phyloP scores from a whole-genome alignment of 2,113 vertebrate species.

The Cebus imitator region DNA sequence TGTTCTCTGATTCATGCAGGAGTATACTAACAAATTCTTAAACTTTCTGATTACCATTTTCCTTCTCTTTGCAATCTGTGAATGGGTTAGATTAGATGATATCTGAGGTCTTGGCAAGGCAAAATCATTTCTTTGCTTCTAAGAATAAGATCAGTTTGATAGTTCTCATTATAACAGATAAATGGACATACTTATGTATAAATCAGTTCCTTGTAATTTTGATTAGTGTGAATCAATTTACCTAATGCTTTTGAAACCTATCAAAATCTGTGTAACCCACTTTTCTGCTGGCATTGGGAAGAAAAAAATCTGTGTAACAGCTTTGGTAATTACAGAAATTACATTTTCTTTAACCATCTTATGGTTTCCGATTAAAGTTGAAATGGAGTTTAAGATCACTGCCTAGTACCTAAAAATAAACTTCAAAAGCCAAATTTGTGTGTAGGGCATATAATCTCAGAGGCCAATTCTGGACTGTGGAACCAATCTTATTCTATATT shows the following conservation, averaged over 20 bases:
- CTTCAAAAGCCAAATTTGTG: background rate
- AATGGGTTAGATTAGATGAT: background rate
- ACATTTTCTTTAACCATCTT: background rate
- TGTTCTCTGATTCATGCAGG: background rate
- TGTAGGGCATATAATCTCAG: background rate
- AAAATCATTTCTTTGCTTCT: background rate
- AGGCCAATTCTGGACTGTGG: background rate
- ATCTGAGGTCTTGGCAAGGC: background rate
- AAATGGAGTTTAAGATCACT: conserved; percentile 34
- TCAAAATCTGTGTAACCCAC: background rate
- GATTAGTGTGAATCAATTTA: background rate
- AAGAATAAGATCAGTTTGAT: background rate
- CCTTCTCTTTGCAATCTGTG: background rate
- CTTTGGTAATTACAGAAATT: conserved; percentile 32
- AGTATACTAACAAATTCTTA: background rate
- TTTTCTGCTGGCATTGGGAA: too few species aligned
- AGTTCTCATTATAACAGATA: background rate
- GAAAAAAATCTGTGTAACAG: background rate
- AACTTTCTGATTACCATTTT: conserved; percentile 18
- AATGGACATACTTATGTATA: background rate
- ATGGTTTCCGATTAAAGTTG: background rate
- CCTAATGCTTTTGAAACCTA: background rate
- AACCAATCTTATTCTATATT: background rate
- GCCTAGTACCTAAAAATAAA: conserved; percentile 5
- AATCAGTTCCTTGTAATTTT: background rate